Percentiles rank a stretch among this genome's conserved stretches.
phyloP scores from a whole-genome alignment of 2,113 vertebrate genomes.

The Pelusios castaneus region DNA sequence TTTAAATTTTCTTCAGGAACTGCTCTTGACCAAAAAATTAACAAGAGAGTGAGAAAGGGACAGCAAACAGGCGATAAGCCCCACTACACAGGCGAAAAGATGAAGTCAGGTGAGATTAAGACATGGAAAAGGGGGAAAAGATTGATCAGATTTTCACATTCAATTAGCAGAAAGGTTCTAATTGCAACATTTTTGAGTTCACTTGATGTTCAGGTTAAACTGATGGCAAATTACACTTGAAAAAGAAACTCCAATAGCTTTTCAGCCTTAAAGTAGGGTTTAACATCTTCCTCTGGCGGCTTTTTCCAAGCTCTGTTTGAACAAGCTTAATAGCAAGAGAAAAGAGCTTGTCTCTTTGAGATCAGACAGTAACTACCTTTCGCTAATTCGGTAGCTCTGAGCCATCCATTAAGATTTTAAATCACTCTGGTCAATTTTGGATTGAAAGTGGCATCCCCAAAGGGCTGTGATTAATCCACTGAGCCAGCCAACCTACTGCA shows the following conservation, averaged over 20 bases:
- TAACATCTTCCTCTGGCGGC: not conserved
- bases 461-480: not conserved
- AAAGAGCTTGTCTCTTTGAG: not conserved
- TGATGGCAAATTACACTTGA: not conserved
- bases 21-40: slow-evolving; percentile 20
- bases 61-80: not conserved
- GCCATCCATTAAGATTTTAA: not conserved
- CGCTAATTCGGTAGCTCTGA: not conserved
- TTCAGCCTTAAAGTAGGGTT: not conserved
- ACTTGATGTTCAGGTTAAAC: not conserved
- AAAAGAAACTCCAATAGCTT: not conserved
- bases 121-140: no score
- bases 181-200: not conserved
- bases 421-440: not conserved
- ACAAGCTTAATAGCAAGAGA: not conserved
- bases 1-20: slow-evolving; percentile 20
- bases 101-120: rapidly evolving
- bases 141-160: not conserved
- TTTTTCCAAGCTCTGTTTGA: not conserved
- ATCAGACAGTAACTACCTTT: not conserved
- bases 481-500: no score
- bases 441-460: not conserved
- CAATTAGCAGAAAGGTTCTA: not conserved
- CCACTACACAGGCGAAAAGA: rapidly evolving
- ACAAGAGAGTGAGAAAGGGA: not conserved